phyloP scores from a whole-genome alignment of 2,113 vertebrate genomes.

The Caloenas nicobarica region DNA sequence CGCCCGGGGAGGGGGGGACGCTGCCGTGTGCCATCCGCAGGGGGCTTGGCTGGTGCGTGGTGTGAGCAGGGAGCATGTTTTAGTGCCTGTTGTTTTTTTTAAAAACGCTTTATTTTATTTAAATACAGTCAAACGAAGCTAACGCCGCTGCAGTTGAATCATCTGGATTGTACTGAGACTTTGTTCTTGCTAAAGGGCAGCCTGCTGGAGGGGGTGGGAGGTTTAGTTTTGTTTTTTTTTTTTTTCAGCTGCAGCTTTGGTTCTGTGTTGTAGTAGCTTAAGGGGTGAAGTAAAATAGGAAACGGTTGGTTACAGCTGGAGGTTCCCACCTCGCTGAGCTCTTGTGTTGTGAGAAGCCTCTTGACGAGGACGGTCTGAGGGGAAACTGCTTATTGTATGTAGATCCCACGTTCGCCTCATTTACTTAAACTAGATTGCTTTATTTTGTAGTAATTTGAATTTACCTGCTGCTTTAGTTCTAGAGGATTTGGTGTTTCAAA shows the following conservation, averaged over 20 bases:
- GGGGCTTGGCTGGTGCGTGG: background rate
- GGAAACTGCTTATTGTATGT: background rate
- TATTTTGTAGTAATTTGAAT: background rate
- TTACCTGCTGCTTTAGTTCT: background rate
- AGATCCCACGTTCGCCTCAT: background rate
- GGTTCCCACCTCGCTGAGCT: background rate
- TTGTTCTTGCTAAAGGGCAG: background rate
- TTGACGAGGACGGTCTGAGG: background rate
- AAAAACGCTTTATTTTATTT: slow-evolving; percentile 50
- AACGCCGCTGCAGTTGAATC: background rate
- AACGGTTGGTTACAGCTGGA: fast-evolving
- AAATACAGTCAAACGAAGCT: slow-evolving; percentile 52
- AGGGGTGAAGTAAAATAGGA: background rate
- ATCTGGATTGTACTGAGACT: background rate
- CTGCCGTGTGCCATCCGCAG: fast-evolving
- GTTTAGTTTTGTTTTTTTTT: fast-evolving
- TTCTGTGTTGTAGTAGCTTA: background rate
- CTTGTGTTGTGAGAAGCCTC: background rate
- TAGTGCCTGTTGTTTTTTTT: background rate
- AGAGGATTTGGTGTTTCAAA: background rate
- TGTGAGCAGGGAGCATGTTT: background rate
- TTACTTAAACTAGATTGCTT: background rate
- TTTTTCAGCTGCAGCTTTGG: background rate
- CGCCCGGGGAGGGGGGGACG: background rate
- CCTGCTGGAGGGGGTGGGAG: background rate